Evolutionary conservation across 2,113 vertebrate species (phyloP).

Genomic region (Leucosticte australis): DNA sequence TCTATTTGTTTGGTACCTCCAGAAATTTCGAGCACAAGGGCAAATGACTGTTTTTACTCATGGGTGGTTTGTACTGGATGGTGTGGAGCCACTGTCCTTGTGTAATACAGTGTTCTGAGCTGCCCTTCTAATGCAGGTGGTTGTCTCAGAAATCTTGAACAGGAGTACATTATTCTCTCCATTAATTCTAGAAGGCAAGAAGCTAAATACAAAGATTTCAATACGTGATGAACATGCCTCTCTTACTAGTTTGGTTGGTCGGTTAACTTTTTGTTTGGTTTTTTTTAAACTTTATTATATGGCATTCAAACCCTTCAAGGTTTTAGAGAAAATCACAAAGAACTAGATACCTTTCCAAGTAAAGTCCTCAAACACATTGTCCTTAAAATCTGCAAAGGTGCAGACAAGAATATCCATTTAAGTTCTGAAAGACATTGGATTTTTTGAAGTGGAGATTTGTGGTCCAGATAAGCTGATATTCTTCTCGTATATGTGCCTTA

Average conservation of each 20-base stretch:
- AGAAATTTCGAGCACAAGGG: neutral
- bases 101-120: neutral
- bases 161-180: neutral
- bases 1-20: neutral
- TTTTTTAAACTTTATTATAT: neutral
- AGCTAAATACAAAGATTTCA: neutral
- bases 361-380: neutral
- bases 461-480: neutral
- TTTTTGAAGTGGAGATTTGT: neutral
- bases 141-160: neutral
- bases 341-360: neutral
- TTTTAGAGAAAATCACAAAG: neutral
- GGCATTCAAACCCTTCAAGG: neutral
- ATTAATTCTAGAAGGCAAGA: neutral
- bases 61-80: neutral
- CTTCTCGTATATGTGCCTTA: neutral
- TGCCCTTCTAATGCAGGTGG: neutral
- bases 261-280: too few species aligned
- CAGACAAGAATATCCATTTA: neutral
- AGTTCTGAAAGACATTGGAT: neutral
- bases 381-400: neutral
- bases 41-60: accelerated
- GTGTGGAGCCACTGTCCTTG: neutral
- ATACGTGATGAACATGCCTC: neutral
- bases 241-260: neutral